Evolutionary conservation across 1,140 invertebrate species (phyloP), one percentile per base, ranked within the genome.

Genomic region (Parasteatoda tepidariorum): DNA sequence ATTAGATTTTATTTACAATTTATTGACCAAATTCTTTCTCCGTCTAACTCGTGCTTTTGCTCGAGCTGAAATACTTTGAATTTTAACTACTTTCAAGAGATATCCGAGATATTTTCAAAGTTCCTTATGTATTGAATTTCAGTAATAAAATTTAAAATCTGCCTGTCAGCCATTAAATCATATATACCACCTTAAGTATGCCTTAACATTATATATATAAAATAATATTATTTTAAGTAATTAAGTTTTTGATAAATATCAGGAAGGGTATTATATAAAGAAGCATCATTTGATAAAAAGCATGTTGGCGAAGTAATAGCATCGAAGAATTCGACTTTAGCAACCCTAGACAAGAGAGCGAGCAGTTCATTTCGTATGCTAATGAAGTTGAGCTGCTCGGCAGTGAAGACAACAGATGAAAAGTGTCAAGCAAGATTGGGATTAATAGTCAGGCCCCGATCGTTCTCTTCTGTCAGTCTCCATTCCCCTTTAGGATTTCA

Each of bases 371-470:
- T 79, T 61, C 76, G 38, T 79, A 79, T 79, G 76, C 76, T 79
- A 79, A 79, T 79, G 76, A 79, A 79, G 76, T 79, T 68, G 71
- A 55, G 62, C 62, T 28, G 74, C 38, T 18, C 38, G 18, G 38
- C 9, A 18, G 33, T 24, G 54, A 66, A 38, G 62, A 30, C 76
- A 79, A 79, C 76, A 79, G 64, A 79, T 79, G 76, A 79, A 79
- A 79, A 79, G 76, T 79, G 76, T 79, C 76, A 79, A 31, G 41
- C 33, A 18, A 68, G 76, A 79, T 79, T 79, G 76, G 76, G 76
- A 79, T 79, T 79, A 79, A 79, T 79, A 61, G 64, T 59, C 76
- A 22, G 31, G n/a, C 64, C 57, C 76, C 62, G 76, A 79, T 79
- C 28, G 54, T n/a, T 26, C 3, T 28, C 2, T 26, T 5, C 34